Evolutionary conservation across 1,140 invertebrate genomes (phyloP).

Genomic region (Hydropsyche tenuis): DNA sequence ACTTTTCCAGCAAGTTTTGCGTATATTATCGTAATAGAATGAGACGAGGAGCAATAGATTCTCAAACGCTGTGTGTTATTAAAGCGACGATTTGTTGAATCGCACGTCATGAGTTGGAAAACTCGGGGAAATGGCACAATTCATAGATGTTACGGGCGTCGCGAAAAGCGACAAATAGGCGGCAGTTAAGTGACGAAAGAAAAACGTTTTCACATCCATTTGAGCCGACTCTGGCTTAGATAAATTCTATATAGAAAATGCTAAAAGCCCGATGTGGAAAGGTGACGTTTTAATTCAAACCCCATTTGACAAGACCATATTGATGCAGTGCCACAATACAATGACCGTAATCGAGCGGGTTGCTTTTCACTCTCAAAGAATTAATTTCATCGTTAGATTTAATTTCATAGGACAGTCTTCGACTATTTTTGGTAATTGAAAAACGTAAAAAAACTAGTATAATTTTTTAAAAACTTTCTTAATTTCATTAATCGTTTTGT

Average conservation of each 20-base stretch:
- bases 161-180: constrained; percentile 18
- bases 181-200: neutral
- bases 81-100: constrained; percentile 24
- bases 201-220: constrained; percentile 2
- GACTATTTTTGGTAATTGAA: no score
- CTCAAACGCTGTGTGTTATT: no score
- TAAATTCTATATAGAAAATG: neutral
- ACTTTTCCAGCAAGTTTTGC: no score
- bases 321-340: neutral
- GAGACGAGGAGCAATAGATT: neutral
- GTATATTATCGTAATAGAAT: neutral
- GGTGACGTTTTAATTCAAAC: constrained; percentile 20
- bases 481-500: no score
- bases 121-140: constrained; percentile 17
- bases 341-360: no score
- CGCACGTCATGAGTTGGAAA: constrained; percentile 25
- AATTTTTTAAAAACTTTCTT: no score
- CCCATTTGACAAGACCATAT: neutral
- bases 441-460: no score
- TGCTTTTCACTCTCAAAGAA: no score
- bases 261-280: neutral
- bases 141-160: constrained; percentile 12
- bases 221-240: neutral
- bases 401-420: no score
- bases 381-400: no score